Evolutionary conservation across 2,888 invertebrate species (phyloP).

Genomic region (Epinotia bilunana): DNA sequence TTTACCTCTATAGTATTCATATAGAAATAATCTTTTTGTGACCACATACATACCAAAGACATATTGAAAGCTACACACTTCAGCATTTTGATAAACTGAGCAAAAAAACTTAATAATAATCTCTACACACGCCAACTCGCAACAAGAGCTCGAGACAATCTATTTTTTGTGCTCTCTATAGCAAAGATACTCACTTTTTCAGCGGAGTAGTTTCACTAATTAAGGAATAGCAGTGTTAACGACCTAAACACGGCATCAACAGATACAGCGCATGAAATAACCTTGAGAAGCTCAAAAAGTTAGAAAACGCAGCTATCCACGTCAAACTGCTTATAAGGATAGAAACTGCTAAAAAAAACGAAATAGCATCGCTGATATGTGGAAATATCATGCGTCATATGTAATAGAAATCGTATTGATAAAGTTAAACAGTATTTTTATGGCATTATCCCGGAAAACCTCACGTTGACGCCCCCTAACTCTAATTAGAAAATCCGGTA

Average conservation of each 20-base stretch:
- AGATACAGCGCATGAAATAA: constrained; percentile 19
- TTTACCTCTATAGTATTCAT: no score
- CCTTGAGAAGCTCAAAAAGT: constrained; percentile 34
- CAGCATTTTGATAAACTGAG: constrained; percentile 18
- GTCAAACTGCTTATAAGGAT: constrained; percentile 50
- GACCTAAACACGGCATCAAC: constrained; percentile 14
- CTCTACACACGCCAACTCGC: not conserved
- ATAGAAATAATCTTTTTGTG: not conserved
- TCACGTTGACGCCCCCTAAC: constrained; percentile 64
- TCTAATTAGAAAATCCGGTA: constrained; percentile 30
- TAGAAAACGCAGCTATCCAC: constrained; percentile 47
- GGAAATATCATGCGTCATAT: constrained; percentile 13
- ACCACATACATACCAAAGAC: constrained; percentile 33
- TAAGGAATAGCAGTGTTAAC: constrained; percentile 36
- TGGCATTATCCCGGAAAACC: constrained; percentile 16
- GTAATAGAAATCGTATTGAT: constrained; percentile 12
- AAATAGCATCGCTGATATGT: constrained; percentile 1
- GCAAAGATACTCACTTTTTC: constrained; percentile 34
- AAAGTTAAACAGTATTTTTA: constrained; percentile 24
- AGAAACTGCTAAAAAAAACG: constrained; percentile 14
- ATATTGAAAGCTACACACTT: constrained; percentile 39
- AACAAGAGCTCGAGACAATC: not conserved
- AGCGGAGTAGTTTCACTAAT: constrained; percentile 29
- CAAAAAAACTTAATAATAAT: not conserved
- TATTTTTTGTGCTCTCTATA: constrained; percentile 10